Base-by-base conservation (phyloP, 2,888 invertebrate genomes). In the Pinctada fucata region DNA sequence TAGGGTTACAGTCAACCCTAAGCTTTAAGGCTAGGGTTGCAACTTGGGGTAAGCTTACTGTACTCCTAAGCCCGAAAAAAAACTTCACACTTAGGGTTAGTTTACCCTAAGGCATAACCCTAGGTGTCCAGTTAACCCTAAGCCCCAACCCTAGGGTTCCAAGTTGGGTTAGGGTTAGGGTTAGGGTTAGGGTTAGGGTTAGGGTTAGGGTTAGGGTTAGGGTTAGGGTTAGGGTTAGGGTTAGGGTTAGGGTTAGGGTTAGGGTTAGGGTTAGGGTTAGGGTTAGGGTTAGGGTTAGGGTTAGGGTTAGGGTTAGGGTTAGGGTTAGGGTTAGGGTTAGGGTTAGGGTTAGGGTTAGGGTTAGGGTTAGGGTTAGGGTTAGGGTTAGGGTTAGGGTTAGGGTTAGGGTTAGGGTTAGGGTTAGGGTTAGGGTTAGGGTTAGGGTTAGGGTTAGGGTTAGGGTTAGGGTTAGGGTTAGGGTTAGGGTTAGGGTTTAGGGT, bases 181-280 rank as follows among this genome's bases (percentile, higher is more conserved):
- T 70, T 76, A 67, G 72, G 76, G 76, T 72, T 76, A 76, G 76
- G 67, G 67, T 52, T 72, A 68, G 75, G 75, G 75, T 76, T 76
- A 76, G 79, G 76, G 75, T 79, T 76, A 79, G 79, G 79, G 79
- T 79, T 79, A 72, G n/a, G 75, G 75, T 75, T 75, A 72, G 72
- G 79, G 74, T 69, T 72, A 58, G 68, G 73, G 78, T 73, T 78
- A 68, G 68, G 78, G 78, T 72, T 74, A 75, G 79, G 72, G 72
- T 79, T 76, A 79, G 75, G 72, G 76, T 76, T 79, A 76, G 72
- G 79, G 79, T 76, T 79, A 72, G 68, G 79, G 79, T 72, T 76
- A 72, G 49, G 72, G 79, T 63, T 78, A 68, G 67, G 79, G 75
- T 63, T 75, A 63, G 69, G 74, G 66, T 64, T 72, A 66, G 68